Evolutionary conservation across 2,888 invertebrate species (phyloP), one percentile per base, ranked within the genome.

Genomic region (Molorchus minor): DNA sequence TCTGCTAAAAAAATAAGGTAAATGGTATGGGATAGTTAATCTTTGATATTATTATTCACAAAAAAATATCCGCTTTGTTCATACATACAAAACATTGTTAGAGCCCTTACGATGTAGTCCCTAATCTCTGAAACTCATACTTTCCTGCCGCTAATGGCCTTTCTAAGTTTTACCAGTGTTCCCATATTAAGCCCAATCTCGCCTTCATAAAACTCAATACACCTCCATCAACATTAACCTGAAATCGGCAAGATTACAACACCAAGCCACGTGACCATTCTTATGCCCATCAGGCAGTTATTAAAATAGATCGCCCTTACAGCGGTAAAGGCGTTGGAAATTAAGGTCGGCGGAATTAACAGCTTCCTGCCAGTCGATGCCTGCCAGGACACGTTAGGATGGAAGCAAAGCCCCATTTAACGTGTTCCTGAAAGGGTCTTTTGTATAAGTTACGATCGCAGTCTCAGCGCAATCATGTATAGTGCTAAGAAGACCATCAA

Each of bases 401-500:
- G 44, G 56, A 47, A 52, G 47, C 46, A 21, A 40, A 41, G 58
- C 56, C 47, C 53, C 40, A 44, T 62, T 62, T 58, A 62, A 62
- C 58, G 58, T 56, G 64, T 58, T 64, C 54, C 58, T 64, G 64
- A 64, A 64, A 62, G 58, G 64, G 56, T 56, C 64, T 62, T 62
- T 64, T 64, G 64, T 64, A 56, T 51, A 59, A 64, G 58, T 61
- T 58, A 58, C 61, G 61, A 61, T 64, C 64, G 61, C 65, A 65
- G 71, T 69, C 69, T 69, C 69, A 64, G 71, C 64, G 72, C 73
- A 75, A 75, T 75, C 75, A 73, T 75, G 75, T 75, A 74, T 75
- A 76, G 75, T 75, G 76, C 74, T 70, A 71, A 65, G 73, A 70
- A 71, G 72, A 70, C 71, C 71, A 76, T 76, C 76, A 75, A 76